Base-by-base conservation (phyloP, 2,113 vertebrate species). In the Conger conger region DNA sequence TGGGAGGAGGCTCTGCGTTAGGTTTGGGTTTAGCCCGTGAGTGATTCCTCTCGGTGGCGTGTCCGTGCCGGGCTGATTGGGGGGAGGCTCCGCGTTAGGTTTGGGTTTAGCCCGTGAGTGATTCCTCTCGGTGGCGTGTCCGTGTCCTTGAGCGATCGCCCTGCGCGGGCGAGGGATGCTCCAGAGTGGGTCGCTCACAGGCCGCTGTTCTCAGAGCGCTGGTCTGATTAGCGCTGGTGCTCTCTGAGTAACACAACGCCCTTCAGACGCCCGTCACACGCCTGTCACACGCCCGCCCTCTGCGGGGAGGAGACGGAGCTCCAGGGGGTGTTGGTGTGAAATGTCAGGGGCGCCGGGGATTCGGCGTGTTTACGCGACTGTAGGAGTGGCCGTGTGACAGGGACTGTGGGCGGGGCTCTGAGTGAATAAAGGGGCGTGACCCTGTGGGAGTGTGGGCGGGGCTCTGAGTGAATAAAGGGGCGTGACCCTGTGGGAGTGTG, bases 81-180 rank as follows among this genome's bases (percentile, higher is more conserved):
- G 82, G 40, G 17, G 40, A 13, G 38, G 40, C 76, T 20, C 15
- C 35, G 7, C 37, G 30, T 76, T 16, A 35, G 45, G 76, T 37
- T 30, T 68, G 11, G 36, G 54, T 53, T 79, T 80, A 33, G 35
- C 80, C 60, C 79, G 80, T 79, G 77, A 60, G 77, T 84, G 53
- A 84, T 84, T 84, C 79, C 76, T 54, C 53, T 84, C 38, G 63
- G 79, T 77, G 42, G 40, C 60, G 42, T 50, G 30, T 76, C 83
- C 4, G 77, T 80, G 83, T 63, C 83, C 83, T 84, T 84, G 83
- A 84, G 30, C 60, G 83, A 84, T 60, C 83, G 63, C n/a, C 23
- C 33, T 38, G 42, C 16, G 73, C 36, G 73, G 18, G 73, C 37
- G 68, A 77, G 79, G 42, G 42, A 38, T 30, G 5, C 40, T 81